Base-by-base conservation (phyloP, 2,888 invertebrate species). In the Timema podura region DNA sequence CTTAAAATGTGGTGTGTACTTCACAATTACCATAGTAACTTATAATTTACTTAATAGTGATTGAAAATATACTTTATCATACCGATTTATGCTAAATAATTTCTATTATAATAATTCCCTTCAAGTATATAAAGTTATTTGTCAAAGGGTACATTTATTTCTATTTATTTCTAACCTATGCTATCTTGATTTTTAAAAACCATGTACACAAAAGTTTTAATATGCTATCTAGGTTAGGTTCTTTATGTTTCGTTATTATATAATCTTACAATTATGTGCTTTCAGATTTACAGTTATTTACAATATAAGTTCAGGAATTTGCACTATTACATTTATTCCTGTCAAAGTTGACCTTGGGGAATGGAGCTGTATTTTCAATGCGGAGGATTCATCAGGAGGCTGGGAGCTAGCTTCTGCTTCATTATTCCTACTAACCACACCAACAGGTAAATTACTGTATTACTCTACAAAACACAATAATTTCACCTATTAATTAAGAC, bases 361-460 rank as follows among this genome's bases (percentile, higher is more conserved):
- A 46, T 81, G 81, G 81, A 77, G 73, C n/a, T 81, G 81, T 64
- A 78, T 73, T 72, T 81, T 81, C 65, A 75, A 76, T 5, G 48
- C 78, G 5, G 47, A 70, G 2, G 74, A 77, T 7, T 30, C 30
- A 30, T 30, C 30, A 30, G 30, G 30, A 30, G 30, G 30, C 30
- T 72, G 76, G 46, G 78, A 78, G 54, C 71, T 80, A 48, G 80
- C 80, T 68, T 77, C 76, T 67, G 78, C 79, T 5, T 76, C 79
- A 0, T 73, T 81, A n/a, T 69, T 79, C 66, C 74, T 81, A 8
- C 70, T 80, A 48, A 77, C 76, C 67, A 77, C 75, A 51, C 68
- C 74, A 15, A 64, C 77, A 71, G 79, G 79, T 79, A 70, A 47
- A 72, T 72, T 30, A 30, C 30, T 13, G 15, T 45, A 57, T 59